phyloP scores from a whole-genome alignment of 1,140 invertebrate genomes.

The Meloidogyne chitwoodi region DNA sequence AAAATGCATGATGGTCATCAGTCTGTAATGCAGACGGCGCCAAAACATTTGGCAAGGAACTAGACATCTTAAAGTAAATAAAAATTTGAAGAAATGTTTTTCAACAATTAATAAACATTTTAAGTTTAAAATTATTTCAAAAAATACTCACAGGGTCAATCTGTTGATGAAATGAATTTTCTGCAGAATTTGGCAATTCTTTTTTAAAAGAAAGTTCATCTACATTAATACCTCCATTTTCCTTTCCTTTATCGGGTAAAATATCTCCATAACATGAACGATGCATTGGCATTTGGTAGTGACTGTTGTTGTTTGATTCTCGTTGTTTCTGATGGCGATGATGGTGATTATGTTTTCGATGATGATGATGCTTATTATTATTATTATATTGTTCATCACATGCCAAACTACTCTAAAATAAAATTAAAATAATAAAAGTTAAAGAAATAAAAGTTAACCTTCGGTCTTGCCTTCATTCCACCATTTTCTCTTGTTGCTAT shows the following conservation, averaged over 20 bases:
- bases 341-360: not conserved
- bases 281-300: not conserved
- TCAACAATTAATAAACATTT: not conserved
- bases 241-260: not conserved
- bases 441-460: not conserved
- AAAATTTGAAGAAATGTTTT: not conserved
- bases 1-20: conserved; percentile 8
- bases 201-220: not conserved
- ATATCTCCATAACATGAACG: not conserved
- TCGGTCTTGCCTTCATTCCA: not conserved
- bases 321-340: not conserved
- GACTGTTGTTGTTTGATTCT: not conserved
- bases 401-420: not conserved
- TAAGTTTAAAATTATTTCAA: not conserved
- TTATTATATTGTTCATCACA: not conserved
- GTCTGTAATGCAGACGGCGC: conserved; percentile 32
- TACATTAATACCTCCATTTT: not conserved
- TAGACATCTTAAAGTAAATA: conserved; percentile 35
- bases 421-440: not conserved
- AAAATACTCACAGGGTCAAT: not conserved
- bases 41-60: conserved; percentile 56
- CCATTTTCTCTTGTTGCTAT: not conserved
- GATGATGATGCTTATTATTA: not conserved
- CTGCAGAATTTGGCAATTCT: not conserved
- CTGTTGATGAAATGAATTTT: not conserved